Percentiles rank a stretch among this genome's conserved stretches.
Conservation (phyloP, 2,888 invertebrate species). For the Spatulosminthurus flaviceps region DNA sequence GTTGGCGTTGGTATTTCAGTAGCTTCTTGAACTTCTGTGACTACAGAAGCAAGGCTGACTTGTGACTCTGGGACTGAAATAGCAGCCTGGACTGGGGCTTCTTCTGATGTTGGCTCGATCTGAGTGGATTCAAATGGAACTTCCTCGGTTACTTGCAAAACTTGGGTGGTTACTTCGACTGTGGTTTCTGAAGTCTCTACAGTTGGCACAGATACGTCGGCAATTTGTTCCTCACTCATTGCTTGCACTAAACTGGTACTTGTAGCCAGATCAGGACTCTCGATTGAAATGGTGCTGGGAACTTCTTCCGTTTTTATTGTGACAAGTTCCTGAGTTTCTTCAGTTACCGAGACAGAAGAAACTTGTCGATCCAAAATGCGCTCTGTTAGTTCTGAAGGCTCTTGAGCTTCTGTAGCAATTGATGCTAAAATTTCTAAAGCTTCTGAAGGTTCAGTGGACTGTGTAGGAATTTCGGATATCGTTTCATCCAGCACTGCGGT, state of each 20-base stretch:
- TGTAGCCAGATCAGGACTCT: too few species aligned
- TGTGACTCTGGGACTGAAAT: not conserved
- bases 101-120: too few species aligned
- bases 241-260: too few species aligned
- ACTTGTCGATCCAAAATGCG: too few species aligned
- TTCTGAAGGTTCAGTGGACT: not conserved
- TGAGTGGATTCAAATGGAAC: not conserved
- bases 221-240: too few species aligned
- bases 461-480: too few species aligned
- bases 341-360: not conserved
- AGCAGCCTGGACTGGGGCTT: too few species aligned
- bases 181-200: not conserved
- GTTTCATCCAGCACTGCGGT: not conserved
- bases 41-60: not conserved
- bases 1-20: not conserved
- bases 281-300: too few species aligned
- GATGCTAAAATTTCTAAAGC: not conserved
- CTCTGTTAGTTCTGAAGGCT: not conserved
- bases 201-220: too few species aligned
- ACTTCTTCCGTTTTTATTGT: too few species aligned
- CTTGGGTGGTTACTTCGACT: not conserved
- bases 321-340: not conserved
- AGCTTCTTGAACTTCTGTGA: not conserved
- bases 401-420: not conserved
- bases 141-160: not conserved